A percentile compares a stretch with the other conserved stretches of the same genome.
phyloP scores from a whole-genome alignment of 2,113 vertebrate genomes.

The Saguinus midas region DNA sequence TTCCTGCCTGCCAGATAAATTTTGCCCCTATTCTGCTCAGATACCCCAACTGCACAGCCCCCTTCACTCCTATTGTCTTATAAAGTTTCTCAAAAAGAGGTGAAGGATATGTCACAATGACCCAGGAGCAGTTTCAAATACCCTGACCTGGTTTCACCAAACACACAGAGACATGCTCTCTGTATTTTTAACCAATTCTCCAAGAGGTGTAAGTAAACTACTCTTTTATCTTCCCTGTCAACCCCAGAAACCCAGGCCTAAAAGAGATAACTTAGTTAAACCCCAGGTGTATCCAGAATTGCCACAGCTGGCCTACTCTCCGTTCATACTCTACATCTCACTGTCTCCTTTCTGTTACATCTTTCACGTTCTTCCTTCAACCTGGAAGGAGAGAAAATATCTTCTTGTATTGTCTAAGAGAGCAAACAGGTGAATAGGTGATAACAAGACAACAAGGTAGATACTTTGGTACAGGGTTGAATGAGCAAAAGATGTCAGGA shows the following conservation, averaged over 20 bases:
- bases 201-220: not conserved
- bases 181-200: not conserved
- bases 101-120: not conserved
- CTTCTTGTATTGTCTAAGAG: not conserved
- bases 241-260: not conserved
- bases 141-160: not conserved
- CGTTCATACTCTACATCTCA: rapidly evolving
- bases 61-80: not conserved
- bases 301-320: not conserved
- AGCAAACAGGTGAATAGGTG: not conserved
- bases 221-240: not conserved
- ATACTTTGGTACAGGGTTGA: not conserved
- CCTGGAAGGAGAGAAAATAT: not conserved
- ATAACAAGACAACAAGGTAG: not conserved
- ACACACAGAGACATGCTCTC: not conserved
- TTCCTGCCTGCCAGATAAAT: not conserved
- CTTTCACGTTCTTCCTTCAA: not conserved
- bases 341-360: not conserved
- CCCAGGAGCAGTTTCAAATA: not conserved
- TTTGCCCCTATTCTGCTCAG: not conserved
- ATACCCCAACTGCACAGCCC: rapidly evolving
- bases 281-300: not conserved
- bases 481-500: not conserved
- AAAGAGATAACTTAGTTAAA: not conserved
- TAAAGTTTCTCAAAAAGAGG: not conserved